Evolutionary conservation across 2,888 invertebrate genomes (phyloP).

Genomic region (Phoronis australis): DNA sequence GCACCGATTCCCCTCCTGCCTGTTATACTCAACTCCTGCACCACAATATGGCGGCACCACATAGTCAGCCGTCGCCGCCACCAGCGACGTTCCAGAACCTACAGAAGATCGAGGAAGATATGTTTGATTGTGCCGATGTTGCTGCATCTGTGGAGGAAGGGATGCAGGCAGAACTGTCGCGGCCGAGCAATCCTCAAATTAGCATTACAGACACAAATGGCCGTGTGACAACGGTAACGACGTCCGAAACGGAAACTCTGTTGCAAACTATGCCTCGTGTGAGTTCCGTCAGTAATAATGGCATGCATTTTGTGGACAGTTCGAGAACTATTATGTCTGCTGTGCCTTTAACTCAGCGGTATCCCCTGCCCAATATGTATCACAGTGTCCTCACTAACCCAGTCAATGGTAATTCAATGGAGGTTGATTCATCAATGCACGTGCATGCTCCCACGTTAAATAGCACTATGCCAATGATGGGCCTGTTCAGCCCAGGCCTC

Average conservation of each 20-base stretch:
- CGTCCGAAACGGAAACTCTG: background rate
- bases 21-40: slow-evolving; percentile 26
- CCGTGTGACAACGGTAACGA: slow-evolving; percentile 46
- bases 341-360: background rate
- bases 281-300: too few relatives aligned
- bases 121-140: slow-evolving; percentile 19
- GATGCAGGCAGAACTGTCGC: slow-evolving; percentile 3
- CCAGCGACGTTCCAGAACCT: slow-evolving; percentile 49
- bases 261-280: background rate
- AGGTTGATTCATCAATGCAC: background rate
- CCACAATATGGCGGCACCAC: too few relatives aligned
- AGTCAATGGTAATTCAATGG: background rate
- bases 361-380: background rate
- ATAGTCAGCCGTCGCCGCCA: too few relatives aligned
- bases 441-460: background rate
- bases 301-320: too few relatives aligned
- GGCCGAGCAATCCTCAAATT: slow-evolving; percentile 68
- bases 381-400: background rate
- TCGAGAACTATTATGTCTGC: background rate
- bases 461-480: slow-evolving; percentile 2
- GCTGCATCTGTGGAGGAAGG: slow-evolving; percentile 13
- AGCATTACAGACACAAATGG: slow-evolving; percentile 88
- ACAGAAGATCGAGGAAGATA: slow-evolving; percentile 51
- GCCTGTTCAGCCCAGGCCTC: background rate
- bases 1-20: background rate